Percentiles rank a stretch among this genome's conserved stretches.
These are phyloP conservation scores for Limnothrissa miodon DNA, from an alignment of 2,113 vertebrate species.

Conservation along the genomic window DNA sequence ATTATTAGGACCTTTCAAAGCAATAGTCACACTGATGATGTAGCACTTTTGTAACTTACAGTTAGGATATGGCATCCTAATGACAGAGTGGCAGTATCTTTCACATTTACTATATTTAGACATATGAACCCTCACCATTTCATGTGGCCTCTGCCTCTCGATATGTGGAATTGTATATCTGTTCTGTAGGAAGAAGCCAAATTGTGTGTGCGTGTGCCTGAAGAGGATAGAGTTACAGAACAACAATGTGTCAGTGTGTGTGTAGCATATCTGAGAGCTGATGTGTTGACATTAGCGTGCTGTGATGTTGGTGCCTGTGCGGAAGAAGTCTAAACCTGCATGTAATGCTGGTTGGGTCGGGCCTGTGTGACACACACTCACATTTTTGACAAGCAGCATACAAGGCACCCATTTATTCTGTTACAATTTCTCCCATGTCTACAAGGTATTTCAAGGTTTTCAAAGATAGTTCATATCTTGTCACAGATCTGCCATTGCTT, in stretches of 20 bases:
- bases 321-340: not conserved
- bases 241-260: not conserved
- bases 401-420: not conserved
- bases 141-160: not conserved
- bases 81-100: too few species aligned
- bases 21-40: too few species aligned
- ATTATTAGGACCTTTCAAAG: too few species aligned
- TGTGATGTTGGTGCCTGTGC: not conserved
- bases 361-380: not conserved
- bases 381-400: not conserved
- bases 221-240: not conserved
- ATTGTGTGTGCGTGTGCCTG: not conserved
- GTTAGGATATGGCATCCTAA: too few species aligned
- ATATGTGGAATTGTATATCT: not conserved
- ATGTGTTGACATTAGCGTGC: not conserved
- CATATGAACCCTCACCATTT: too few species aligned
- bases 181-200: not conserved
- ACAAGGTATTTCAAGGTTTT: not conserved
- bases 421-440: not conserved
- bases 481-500: not conserved
- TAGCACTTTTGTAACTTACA: too few species aligned
- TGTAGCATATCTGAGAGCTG: not conserved
- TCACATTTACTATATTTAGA: too few species aligned
- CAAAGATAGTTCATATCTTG: not conserved
- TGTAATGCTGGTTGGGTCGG: not conserved